Base-by-base conservation (phyloP, 2,113 vertebrate genomes). In the Lampris megalopsis region DNA sequence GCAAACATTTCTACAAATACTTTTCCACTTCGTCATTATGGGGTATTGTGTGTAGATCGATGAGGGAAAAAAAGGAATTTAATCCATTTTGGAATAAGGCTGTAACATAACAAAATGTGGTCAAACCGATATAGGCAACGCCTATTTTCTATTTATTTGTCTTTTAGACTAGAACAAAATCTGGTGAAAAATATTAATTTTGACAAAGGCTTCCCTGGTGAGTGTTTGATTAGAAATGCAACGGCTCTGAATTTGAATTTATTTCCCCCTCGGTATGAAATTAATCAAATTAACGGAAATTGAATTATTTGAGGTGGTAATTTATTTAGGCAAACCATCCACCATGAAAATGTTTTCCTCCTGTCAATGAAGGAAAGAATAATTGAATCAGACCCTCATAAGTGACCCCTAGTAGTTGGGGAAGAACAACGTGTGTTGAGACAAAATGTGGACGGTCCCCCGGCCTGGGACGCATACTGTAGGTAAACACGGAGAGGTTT, bases 231-330 rank as follows among this genome's bases (percentile, higher is more conserved):
- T 91, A 91, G 87, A 90, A 90, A 88, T 90, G 87, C 90, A 91
- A 88, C 89, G 83, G 82, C 82, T 91, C 89, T 88, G 91, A 89
- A 93, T 92, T 83, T 91, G 86, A 73, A 90, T 90, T 87, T 87
- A 79, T 77, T 84, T 71, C 65, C 77, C 86, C 66, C 72, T 74
- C 68, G 86, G 82, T 91, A 88, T 86, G 83, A 91, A 91, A 93
- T 90, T 89, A 93, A 91, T 90, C 88, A 93, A 92, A 93, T 93
- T 86, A 91, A 86, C 62, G 77, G 86, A 90, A 91, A 90, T 91
- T 90, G 86, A 89, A 92, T 93, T 92, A 89, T 91, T 90, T 90
- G 82, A 90, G 88, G 90, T 91, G 86, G 82, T 90, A 89, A 91
- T 92, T 88, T 89, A 87, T 89, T 93, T 88, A 90, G 82, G 86